A percentile compares a stretch with the other conserved stretches of the same genome.
Conservation (phyloP, 2,113 vertebrate species). For the Pithys albifrons region DNA sequence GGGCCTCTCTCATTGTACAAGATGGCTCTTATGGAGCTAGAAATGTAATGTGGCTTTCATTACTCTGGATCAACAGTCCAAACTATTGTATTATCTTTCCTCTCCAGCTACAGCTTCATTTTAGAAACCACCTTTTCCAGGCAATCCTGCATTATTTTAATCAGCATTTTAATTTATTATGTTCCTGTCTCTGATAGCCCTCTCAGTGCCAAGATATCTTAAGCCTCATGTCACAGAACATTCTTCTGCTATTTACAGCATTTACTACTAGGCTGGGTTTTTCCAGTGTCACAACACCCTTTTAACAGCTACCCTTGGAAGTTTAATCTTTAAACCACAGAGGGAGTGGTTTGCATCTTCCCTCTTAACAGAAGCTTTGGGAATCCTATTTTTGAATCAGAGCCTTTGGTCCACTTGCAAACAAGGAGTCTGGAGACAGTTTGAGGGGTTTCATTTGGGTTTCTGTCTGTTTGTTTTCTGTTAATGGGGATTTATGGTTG, state of each 20-base stretch:
- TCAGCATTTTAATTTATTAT: background rate
- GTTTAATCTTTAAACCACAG: background rate
- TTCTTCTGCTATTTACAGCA: background rate
- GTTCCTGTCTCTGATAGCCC: background rate
- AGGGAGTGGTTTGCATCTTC: background rate
- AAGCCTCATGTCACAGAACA: background rate
- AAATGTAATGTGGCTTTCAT: background rate
- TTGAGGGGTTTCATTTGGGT: background rate
- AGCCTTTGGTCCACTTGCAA: background rate
- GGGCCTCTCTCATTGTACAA: conserved; percentile 20
- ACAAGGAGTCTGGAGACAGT: background rate
- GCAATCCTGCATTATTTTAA: background rate
- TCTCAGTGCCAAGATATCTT: background rate
- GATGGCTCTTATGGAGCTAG: background rate
- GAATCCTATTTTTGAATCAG: background rate
- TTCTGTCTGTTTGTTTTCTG: background rate
- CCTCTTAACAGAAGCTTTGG: background rate
- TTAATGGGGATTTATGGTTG: fast-evolving
- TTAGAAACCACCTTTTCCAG: background rate
- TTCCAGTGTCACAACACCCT: background rate
- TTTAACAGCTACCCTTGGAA: background rate
- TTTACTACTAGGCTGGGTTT: background rate
- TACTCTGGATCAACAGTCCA: background rate
- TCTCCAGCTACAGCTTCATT: background rate
- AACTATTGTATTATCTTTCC: background rate